phyloP scores from a whole-genome alignment of 2,797 vertebrate genomes.

The Podargus strigoides region DNA sequence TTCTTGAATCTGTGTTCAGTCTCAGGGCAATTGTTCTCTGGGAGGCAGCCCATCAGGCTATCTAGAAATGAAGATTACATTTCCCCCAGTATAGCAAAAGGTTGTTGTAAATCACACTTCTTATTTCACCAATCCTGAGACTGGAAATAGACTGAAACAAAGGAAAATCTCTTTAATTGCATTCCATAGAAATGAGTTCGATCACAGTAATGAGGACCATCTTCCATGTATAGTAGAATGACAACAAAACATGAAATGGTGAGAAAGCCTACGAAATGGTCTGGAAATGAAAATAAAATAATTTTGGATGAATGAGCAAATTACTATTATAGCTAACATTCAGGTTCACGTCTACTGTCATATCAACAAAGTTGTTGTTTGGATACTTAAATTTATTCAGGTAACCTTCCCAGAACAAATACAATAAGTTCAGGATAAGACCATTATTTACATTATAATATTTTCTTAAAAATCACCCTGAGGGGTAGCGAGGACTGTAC shows the following conservation, averaged over 20 bases:
- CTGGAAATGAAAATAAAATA: neutral
- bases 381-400: neutral
- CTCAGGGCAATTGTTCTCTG: neutral
- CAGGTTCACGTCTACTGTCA: neutral
- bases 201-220: neutral
- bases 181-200: neutral
- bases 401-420: neutral
- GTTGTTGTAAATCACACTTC: neutral
- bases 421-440: neutral
- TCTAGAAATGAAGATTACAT: neutral
- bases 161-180: neutral
- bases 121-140: neutral
- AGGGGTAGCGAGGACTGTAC: neutral
- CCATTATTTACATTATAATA: neutral
- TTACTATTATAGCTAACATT: neutral
- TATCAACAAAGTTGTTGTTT: neutral
- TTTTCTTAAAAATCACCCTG: neutral
- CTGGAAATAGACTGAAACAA: neutral
- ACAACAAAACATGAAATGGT: neutral
- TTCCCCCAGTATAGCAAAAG: neutral
- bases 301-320: neutral
- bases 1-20: neutral
- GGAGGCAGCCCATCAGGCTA: neutral
- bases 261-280: neutral
- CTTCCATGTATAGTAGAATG: neutral